phyloP scores from a whole-genome alignment of 2,113 vertebrate species.

The Hystrix cristata region DNA sequence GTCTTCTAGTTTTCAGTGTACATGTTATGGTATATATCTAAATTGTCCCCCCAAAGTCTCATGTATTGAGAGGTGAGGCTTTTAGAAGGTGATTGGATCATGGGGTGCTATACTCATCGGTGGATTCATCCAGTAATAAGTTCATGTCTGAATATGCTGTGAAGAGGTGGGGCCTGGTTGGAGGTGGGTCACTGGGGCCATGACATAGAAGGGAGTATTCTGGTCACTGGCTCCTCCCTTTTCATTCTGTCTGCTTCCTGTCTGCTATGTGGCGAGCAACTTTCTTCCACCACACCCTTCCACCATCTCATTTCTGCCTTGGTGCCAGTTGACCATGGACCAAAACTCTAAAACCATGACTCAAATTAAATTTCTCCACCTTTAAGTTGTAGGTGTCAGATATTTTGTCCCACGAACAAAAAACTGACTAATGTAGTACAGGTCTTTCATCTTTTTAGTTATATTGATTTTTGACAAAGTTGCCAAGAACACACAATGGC shows the following conservation, averaged over 20 bases:
- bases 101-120: not conserved
- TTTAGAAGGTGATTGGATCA: not conserved
- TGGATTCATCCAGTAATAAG: not conserved
- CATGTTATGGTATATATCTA: not conserved
- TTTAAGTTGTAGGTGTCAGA: not conserved
- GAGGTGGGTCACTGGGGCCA: not conserved
- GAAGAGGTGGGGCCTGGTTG: not conserved
- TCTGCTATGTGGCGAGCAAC: not conserved
- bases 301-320: not conserved
- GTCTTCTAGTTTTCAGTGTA: not conserved
- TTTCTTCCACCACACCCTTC: not conserved
- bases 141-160: not conserved
- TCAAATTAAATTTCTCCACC: not conserved
- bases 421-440: not conserved
- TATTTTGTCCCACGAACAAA: not conserved
- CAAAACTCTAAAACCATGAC: not conserved
- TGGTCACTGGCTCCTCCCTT: not conserved
- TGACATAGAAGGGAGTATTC: not conserved
- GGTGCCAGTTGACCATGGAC: not conserved
- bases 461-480: not conserved
- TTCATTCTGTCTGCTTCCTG: not conserved
- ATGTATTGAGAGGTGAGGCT: not conserved
- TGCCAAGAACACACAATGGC: not conserved
- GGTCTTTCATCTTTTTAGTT: not conserved
- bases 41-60: not conserved